Evolutionary conservation across 1,140 invertebrate species (phyloP).

Genomic region (Drosophila sturtevanti): DNA sequence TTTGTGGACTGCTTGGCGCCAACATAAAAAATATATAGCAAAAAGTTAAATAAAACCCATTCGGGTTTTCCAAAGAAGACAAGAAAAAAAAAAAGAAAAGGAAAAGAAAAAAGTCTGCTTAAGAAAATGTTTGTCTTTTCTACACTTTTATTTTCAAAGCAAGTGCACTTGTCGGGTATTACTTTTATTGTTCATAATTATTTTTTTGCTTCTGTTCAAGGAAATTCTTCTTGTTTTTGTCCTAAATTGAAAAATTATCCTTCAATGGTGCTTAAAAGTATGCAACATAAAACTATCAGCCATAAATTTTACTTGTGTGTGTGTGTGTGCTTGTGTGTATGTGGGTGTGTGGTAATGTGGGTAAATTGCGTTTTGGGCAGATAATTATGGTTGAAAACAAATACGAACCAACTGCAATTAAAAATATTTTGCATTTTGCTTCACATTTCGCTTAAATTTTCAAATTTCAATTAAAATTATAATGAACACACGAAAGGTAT

Average conservation of each 20-base stretch:
- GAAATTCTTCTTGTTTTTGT: neutral
- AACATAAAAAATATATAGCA: constrained; percentile 63
- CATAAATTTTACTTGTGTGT: neutral
- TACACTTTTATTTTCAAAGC: neutral
- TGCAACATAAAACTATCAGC: constrained; percentile 1
- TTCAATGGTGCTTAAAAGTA: constrained; percentile 6
- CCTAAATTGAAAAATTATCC: neutral
- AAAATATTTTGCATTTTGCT: neutral
- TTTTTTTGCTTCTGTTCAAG: neutral
- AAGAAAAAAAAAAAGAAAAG: no score
- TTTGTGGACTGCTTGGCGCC: constrained; percentile 71
- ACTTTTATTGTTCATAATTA: neutral
- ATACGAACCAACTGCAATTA: neutral
- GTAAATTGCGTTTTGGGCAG: no score
- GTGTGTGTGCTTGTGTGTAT: constrained; percentile 10
- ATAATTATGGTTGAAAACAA: neutral
- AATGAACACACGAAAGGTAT: neutral
- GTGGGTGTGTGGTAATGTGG: constrained; percentile 1
- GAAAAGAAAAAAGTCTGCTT: constrained; percentile 44
- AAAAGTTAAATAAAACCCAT: constrained; percentile 20
- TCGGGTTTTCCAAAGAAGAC: no score
- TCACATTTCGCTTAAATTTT: neutral
- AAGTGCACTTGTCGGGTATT: constrained; percentile 1
- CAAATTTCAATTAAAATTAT: neutral
- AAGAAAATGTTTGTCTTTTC: constrained; percentile 26